Percentiles rank a stretch among this genome's conserved stretches.
Evolutionary conservation across 2,113 vertebrate genomes (phyloP).

Genomic region (Orientallactaga bullata): DNA sequence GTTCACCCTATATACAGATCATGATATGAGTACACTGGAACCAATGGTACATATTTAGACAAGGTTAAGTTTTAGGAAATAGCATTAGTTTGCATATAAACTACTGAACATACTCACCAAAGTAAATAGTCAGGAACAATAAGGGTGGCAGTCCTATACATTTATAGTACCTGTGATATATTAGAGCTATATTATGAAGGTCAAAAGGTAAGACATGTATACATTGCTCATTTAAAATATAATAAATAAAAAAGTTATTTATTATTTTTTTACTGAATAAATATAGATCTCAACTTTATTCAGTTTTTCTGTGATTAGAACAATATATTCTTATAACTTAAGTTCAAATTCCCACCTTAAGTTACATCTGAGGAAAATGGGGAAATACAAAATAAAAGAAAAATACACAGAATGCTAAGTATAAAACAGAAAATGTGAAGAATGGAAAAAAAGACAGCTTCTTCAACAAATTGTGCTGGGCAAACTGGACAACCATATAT

Average conservation of each 20-base stretch:
- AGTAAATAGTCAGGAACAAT: background rate
- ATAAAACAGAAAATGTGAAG: background rate
- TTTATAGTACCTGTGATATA: background rate
- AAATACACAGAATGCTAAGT: background rate
- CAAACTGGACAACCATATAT: too few relatives aligned
- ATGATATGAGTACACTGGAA: background rate
- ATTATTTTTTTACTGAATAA: background rate
- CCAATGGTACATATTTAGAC: background rate
- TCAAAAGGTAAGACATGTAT: background rate
- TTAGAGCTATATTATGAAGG: background rate
- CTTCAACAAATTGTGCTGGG: too few relatives aligned
- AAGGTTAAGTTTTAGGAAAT: background rate
- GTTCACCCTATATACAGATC: background rate
- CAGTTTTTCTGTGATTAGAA: background rate
- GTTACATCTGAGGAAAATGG: background rate
- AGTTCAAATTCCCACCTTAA: background rate
- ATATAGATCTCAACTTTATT: background rate
- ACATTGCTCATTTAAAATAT: background rate
- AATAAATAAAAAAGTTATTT: background rate
- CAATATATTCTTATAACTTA: constrained; percentile 16
- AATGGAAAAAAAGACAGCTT: too few relatives aligned
- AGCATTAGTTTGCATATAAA: background rate
- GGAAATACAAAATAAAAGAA: background rate
- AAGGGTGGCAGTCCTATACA: too few relatives aligned
- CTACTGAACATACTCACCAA: background rate